These are phyloP conservation scores for Illadopsis cleaveri DNA, from an alignment of 2,113 vertebrate species.

Conservation along the genomic window DNA sequence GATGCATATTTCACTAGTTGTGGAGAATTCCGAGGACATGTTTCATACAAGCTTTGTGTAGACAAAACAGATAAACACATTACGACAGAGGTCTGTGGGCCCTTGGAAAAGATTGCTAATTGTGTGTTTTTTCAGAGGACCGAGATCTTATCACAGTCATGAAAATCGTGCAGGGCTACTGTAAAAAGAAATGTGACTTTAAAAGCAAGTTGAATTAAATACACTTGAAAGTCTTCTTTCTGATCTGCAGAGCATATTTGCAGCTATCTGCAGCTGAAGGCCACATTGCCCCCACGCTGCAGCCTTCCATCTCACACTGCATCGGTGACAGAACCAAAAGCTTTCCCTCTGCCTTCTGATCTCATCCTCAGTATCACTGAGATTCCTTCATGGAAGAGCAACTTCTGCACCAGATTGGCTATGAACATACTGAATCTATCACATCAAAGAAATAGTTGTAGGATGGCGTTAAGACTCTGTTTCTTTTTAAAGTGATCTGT, in stretches of 20 bases:
- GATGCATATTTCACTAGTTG: neutral
- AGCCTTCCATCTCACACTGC: rapidly evolving
- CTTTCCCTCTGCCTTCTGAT: neutral
- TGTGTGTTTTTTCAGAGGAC: neutral
- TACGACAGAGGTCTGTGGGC: neutral
- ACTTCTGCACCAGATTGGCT: conserved; percentile 10
- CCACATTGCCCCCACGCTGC: neutral
- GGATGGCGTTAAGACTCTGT: conserved; percentile 21
- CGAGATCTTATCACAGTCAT: rapidly evolving
- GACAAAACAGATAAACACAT: neutral
- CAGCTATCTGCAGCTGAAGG: conserved; percentile 1
- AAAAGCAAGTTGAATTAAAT: neutral
- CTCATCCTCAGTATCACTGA: neutral
- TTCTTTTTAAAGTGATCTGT: neutral
- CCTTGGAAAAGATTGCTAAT: neutral
- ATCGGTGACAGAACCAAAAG: neutral
- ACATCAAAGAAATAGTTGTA: conserved; percentile 50
- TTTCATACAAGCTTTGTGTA: neutral
- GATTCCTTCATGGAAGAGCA: conserved; percentile 1
- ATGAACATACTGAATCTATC: conserved; percentile 34
- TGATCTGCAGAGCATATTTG: neutral
- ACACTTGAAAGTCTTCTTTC: neutral
- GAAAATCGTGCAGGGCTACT: neutral
- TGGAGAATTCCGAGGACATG: neutral
- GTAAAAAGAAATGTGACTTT: neutral